Evolutionary conservation across 2,797 vertebrate genomes (phyloP).

Genomic region (Dermochelys coriacea): DNA sequence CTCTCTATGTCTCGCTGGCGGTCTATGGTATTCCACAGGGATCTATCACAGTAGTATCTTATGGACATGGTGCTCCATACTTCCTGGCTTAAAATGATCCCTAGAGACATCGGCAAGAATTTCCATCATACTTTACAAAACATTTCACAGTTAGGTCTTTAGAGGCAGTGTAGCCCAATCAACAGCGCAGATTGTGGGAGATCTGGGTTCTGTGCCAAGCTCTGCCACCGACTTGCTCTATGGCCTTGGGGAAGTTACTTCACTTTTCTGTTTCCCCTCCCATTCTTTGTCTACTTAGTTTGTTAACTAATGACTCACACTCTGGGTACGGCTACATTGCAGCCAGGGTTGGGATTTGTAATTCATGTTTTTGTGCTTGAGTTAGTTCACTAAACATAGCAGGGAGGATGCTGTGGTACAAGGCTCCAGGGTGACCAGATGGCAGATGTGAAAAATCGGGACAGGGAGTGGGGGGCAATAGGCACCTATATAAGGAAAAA

Average conservation of each 20-base stretch:
- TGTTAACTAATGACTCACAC: background rate
- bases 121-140: background rate
- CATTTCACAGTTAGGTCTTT: background rate
- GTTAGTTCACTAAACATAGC: background rate
- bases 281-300: accelerated
- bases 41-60: background rate
- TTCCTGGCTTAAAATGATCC: slow-evolving; percentile 18
- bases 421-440: background rate
- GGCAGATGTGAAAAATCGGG: no score
- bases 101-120: slow-evolving; percentile 29
- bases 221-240: background rate
- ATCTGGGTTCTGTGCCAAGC: background rate
- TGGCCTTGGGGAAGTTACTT: background rate
- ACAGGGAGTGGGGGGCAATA: no score
- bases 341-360: background rate
- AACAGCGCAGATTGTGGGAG: slow-evolving; percentile 38
- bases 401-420: background rate
- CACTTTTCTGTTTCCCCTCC: background rate
- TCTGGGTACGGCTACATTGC: background rate
- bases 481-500: no score
- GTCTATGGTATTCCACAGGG: slow-evolving; percentile 10
- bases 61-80: slow-evolving; percentile 7
- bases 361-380: background rate
- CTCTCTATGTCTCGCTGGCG: background rate
- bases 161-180: background rate